Conservation (phyloP, 2,888 invertebrate genomes). For the Aspidiotus destructor region DNA sequence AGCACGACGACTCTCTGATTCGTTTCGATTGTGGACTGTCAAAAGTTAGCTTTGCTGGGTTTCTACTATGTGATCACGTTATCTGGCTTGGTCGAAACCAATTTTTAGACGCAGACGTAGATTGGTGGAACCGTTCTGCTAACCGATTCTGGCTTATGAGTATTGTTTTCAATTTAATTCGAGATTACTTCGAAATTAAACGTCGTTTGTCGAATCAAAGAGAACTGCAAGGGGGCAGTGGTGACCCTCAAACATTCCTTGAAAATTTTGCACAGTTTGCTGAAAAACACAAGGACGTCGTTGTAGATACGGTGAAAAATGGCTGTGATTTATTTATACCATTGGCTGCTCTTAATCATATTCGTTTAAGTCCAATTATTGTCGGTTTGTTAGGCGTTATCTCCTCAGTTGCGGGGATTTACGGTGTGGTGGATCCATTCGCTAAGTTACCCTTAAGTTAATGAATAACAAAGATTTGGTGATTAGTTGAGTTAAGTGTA, state of each 20-base stretch:
- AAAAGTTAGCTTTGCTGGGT: constrained; percentile 68
- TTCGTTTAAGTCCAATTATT: constrained; percentile 64
- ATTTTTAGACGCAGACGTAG: constrained; percentile 54
- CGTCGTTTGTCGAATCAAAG: constrained; percentile 42
- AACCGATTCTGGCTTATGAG: constrained; percentile 46
- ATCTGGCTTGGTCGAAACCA: constrained; percentile 74
- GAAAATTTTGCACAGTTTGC: constrained; percentile 29
- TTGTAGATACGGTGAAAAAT: constrained; percentile 77
- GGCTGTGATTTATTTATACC: constrained; percentile 80
- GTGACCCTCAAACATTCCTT: constrained; percentile 17
- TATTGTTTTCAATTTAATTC: constrained; percentile 55
- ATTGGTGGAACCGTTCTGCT: constrained; percentile 62
- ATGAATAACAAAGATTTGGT: constrained; percentile 8
- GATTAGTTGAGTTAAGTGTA: neutral
- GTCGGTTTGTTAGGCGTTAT: constrained; percentile 69
- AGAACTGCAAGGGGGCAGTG: constrained; percentile 19
- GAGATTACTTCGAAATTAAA: constrained; percentile 77
- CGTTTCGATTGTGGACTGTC: constrained; percentile 64
- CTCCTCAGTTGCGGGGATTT: constrained; percentile 69
- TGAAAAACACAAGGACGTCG: constrained; percentile 52
- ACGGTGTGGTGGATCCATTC: constrained; percentile 65
- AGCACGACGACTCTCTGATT: constrained; percentile 60
- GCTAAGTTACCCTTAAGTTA: constrained; percentile 59
- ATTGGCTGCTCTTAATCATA: constrained; percentile 65
- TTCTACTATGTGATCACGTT: constrained; percentile 73